Evolutionary conservation across 2,113 vertebrate species (phyloP), one percentile per base, ranked within the genome.

Genomic region (Marmota monax): DNA sequence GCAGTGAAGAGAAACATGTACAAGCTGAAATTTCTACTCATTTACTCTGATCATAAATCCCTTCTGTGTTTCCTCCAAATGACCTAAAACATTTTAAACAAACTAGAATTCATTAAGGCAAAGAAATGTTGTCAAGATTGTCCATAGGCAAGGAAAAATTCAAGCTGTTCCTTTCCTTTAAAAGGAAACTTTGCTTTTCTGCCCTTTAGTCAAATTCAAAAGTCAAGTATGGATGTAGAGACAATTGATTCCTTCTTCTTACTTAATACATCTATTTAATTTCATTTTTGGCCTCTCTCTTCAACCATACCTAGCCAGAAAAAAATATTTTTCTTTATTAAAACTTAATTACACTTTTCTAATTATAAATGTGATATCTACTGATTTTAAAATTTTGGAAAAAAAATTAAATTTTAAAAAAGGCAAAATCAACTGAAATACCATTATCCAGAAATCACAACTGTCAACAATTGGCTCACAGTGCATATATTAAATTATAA

Each of bases 81-180:
- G 73, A 87, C 80, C 74, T 86, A 80, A 96, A 96, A 73, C 51
- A 73, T 56, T 88, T 93, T 61, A 86, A 27, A 83, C 70, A 77
- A 96, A 65, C 23, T 72, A 45, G 5, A 90, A 92, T 82, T 88
- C 89, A 92, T 72, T 72, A 91, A 96, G 89, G 97, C 72, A 93
- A 76, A 92, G n/a, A 42, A 10, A 51, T 11, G 70, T 84, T 86
- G 90, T 96, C 32, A 61, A 93, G 32, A 65, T 10, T 87, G 39
- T 84, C 76, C 63, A 94, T 84, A 94, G 13, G 29, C 37, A 95
- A 4, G 4, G 51, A 93, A 89, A 80, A 93, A 96, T 69, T 83
- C 12, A 88, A 79, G 14, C 42, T 80, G 13, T 79, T 85, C 93
- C 67, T 72, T 83, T 73, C 39, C 72, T 95, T 78, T 91, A 56